Evolutionary conservation across 2,888 invertebrate species (phyloP).

Genomic region (Electrophaes corylata): DNA sequence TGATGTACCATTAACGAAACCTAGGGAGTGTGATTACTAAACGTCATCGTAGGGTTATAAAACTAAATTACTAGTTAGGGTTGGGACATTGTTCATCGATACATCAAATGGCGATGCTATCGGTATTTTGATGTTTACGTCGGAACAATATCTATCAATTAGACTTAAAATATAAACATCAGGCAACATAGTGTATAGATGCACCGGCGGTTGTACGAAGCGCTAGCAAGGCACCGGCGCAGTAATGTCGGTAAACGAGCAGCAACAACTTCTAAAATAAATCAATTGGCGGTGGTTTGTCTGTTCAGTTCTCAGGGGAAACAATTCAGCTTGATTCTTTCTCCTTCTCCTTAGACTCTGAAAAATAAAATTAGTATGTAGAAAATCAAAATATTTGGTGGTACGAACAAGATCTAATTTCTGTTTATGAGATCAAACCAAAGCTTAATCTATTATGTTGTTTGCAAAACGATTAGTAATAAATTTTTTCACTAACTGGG

Average conservation of each 20-base stretch:
- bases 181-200: constrained; percentile 64
- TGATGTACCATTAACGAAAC: constrained; percentile 48
- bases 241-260: constrained; percentile 45
- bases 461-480: constrained; percentile 4
- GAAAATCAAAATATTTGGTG: neutral
- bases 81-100: constrained; percentile 60
- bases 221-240: constrained; percentile 46
- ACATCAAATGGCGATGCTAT: constrained; percentile 27
- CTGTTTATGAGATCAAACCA: neutral
- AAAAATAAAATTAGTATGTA: constrained; percentile 48
- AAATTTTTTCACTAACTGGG: constrained; percentile 5
- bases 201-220: constrained; percentile 43
- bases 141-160: constrained; percentile 65
- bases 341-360: constrained; percentile 88
- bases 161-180: constrained; percentile 69
- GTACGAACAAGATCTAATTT: neutral
- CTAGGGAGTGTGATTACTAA: constrained; percentile 59
- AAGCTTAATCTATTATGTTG: neutral
- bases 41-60: constrained; percentile 53
- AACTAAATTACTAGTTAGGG: constrained; percentile 59
- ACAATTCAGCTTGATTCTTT: constrained; percentile 88
- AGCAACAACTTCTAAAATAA: constrained; percentile 76
- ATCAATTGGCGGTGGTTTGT: constrained; percentile 83
- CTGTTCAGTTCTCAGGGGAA: constrained; percentile 72
- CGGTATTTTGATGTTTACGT: constrained; percentile 42